Evolutionary conservation across 2,113 vertebrate species (phyloP).

Genomic region (Irena cyanogastra): DNA sequence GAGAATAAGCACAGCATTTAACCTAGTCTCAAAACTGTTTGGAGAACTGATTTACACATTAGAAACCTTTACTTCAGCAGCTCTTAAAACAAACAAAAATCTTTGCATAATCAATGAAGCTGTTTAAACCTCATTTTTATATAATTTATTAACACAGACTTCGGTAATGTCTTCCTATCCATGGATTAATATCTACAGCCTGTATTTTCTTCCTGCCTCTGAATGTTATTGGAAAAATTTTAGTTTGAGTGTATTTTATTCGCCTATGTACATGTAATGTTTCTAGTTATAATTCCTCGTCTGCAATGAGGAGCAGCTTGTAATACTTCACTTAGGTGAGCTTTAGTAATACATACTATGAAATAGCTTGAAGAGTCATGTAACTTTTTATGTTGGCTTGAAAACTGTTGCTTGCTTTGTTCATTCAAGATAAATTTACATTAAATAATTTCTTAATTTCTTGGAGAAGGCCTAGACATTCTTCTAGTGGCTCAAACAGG

Average conservation of each 20-base stretch:
- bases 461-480: not conserved
- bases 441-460: not conserved
- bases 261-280: not conserved
- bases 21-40: not conserved
- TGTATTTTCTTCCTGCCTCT: not conserved
- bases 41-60: not conserved
- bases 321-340: not conserved
- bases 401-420: not conserved
- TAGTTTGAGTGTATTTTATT: not conserved
- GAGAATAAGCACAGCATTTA: constrained; percentile 29
- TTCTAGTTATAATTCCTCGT: not conserved
- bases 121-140: not conserved
- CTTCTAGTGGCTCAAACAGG: not conserved
- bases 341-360: not conserved
- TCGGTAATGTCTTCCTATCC: not conserved
- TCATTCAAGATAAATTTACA: not conserved
- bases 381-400: not conserved
- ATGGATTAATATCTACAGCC: not conserved
- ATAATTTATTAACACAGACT: not conserved
- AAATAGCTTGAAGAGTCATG: rapidly evolving
- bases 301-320: not conserved
- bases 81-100: not conserved
- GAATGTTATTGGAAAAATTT: not conserved
- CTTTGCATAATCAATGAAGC: not conserved
- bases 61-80: not conserved